phyloP scores from a whole-genome alignment of 92 coral and sea anemone species.

The Paramuricea clavata region DNA sequence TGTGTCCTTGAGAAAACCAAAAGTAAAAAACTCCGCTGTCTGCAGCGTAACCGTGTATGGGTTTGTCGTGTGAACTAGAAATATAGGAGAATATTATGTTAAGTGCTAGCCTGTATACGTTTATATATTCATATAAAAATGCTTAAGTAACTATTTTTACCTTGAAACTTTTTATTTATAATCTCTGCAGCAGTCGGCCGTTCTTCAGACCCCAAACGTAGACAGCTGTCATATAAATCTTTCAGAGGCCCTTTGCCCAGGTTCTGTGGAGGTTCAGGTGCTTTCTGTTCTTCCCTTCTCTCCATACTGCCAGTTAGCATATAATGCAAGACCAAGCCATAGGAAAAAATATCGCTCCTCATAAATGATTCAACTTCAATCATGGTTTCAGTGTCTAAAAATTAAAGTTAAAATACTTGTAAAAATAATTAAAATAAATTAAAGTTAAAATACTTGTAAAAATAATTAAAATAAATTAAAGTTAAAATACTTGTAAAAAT shows the following conservation, averaged over 20 bases:
- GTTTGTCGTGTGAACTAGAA: constrained; percentile 67
- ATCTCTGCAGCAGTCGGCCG: constrained; percentile 78
- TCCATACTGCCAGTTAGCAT: constrained; percentile 78
- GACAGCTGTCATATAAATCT: constrained; percentile 68
- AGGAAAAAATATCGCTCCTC: constrained; percentile 89
- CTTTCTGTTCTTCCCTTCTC: constrained; percentile 60
- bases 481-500: too few relatives aligned
- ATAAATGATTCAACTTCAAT: constrained; percentile 68
- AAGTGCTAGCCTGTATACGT: background rate
- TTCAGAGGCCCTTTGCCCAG: constrained; percentile 69
- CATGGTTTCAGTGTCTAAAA: background rate
- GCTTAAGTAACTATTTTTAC: constrained; percentile 29
- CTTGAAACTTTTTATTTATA: constrained; percentile 67
- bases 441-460: background rate
- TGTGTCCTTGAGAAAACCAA: constrained; percentile 93
- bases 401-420: background rate
- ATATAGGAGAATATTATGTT: background rate
- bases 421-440: background rate
- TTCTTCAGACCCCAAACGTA: constrained; percentile 51
- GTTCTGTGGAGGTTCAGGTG: constrained; percentile 74
- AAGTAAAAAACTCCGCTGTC: constrained; percentile 94
- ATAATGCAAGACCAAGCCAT: constrained; percentile 88
- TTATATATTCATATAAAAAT: background rate
- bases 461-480: constrained; percentile 24
- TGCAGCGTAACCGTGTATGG: constrained; percentile 87